Evolutionary conservation across 1,140 invertebrate genomes (phyloP).

Genomic region (Orchestia grillus): DNA sequence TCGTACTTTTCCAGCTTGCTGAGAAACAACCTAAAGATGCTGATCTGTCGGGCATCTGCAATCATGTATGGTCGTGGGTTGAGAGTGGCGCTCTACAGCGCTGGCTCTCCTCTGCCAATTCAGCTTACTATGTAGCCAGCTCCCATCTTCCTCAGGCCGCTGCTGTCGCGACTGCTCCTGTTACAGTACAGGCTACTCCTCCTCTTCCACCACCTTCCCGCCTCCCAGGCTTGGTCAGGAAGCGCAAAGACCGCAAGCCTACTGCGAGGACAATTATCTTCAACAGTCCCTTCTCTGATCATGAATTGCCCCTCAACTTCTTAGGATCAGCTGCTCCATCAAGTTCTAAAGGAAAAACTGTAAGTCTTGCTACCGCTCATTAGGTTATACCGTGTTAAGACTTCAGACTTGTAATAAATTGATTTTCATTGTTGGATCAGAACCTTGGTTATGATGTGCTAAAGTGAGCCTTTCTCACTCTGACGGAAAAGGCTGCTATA

Average conservation of each 20-base stretch:
- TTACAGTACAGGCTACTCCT: neutral
- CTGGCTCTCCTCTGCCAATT: slow-evolving; percentile 40
- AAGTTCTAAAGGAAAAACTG: neutral
- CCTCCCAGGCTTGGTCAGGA: neutral
- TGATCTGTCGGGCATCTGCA: slow-evolving; percentile 48
- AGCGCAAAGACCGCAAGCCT: slow-evolving; percentile 4
- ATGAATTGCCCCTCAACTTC: slow-evolving; percentile 8
- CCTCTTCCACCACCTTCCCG: neutral
- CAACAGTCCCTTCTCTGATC: neutral
- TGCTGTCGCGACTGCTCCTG: neutral
- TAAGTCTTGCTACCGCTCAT: neutral
- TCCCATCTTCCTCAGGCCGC: neutral
- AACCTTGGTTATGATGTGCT: too few relatives aligned
- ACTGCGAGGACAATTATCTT: neutral
- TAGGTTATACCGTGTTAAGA: neutral
- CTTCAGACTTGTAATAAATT: too few relatives aligned
- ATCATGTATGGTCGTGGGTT: slow-evolving; percentile 56
- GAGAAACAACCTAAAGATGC: slow-evolving; percentile 43
- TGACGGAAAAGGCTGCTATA: too few relatives aligned
- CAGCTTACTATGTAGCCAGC: neutral
- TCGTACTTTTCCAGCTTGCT: slow-evolving; percentile 39
- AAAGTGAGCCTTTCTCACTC: too few relatives aligned
- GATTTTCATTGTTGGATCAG: too few relatives aligned
- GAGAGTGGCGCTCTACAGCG: slow-evolving; percentile 57
- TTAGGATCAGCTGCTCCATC: slow-evolving; percentile 13